A percentile compares a stretch with the other conserved stretches of the same genome.
These are phyloP conservation scores for Liparis tanakae DNA, from an alignment of 2,797 vertebrate genomes.

Conservation along the genomic window DNA sequence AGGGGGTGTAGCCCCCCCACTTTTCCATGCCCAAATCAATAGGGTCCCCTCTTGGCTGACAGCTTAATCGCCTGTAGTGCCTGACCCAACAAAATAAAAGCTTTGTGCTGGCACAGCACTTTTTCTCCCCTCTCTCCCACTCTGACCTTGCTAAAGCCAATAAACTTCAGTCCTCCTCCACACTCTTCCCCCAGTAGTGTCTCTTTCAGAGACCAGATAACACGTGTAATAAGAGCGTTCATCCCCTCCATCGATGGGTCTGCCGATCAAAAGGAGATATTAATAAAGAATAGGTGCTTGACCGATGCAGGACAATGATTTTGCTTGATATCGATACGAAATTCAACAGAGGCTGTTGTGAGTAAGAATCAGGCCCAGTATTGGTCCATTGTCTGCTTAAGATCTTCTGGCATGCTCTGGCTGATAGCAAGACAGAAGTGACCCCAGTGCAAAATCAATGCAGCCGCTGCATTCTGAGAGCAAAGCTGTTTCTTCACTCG, in stretches of 20 bases:
- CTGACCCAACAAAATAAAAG: constrained; percentile 80
- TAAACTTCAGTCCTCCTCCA: constrained; percentile 57
- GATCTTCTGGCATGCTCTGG: constrained; percentile 36
- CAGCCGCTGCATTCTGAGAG: constrained; percentile 53
- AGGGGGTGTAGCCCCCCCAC: constrained; percentile 32
- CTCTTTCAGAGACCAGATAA: constrained; percentile 69
- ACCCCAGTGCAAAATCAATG: constrained; percentile 70
- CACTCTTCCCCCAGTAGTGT: constrained; percentile 19
- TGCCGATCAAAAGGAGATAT: constrained; percentile 55
- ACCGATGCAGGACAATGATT: constrained; percentile 58
- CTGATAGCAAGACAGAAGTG: constrained; percentile 64
- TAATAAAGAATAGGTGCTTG: constrained; percentile 64
- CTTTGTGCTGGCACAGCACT: constrained; percentile 70
- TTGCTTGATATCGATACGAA: constrained; percentile 69
- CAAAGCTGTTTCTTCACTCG: constrained; percentile 58
- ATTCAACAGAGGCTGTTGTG: constrained; percentile 60
- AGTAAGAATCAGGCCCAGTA: constrained; percentile 42
- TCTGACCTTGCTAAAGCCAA: constrained; percentile 76
- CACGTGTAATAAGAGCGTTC: constrained; percentile 67
- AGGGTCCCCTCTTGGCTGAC: constrained; percentile 73
- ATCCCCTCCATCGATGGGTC: constrained; percentile 57
- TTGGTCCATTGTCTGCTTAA: constrained; percentile 57
- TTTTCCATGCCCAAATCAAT: constrained; percentile 71
- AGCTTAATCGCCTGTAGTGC: constrained; percentile 75
- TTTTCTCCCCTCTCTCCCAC: constrained; percentile 56